Evolutionary conservation across 37 sponge, comb jelly and placozoan species (phyloP), one percentile per base, ranked within the genome.

Genomic region (Cliona cf. orientalis): DNA sequence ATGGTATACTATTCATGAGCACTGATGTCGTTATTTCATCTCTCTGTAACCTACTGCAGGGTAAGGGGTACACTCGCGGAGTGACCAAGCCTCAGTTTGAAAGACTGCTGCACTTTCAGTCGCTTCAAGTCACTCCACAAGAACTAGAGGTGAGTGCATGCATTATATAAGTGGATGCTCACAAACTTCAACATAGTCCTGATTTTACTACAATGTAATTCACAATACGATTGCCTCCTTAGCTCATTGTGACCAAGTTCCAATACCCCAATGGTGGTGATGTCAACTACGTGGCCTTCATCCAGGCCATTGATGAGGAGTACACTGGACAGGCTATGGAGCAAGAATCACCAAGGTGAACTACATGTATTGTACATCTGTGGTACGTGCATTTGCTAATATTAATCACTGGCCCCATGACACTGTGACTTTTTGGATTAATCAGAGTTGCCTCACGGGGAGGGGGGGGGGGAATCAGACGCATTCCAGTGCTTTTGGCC

Each of bases 21-120:
- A n/a, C n/a, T n/a, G n/a, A n/a, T n/a, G n/a, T n/a, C n/a, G n/a
- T n/a, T n/a, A 44, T 4, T 26, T 76, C 5, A 57, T 49, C 32
- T 69, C n/a, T n/a, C n/a, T 59, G 3, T 22, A n/a, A 62, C 40
- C 61, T 57, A 26, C 34, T 73, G n/a, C 61, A 95, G 96, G 85
- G 90, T 21, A 90, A 90, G 40, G 92, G 92, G 11, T 93, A 80
- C 80, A 97, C 93, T 26, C 78, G 94, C 2, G 94, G 94, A 39
- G 92, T 97, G 14, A 97, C 97, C 33, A 91, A 83, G 68, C 79
- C 89, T 0, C 97, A 97, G 85, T 97, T 97, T 79, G 78, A 81
- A 46, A 58, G 94, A 37, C 44, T 93, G 28, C 72, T 97, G 61
- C 82, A 89, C 71, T 93, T 91, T 58, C 46, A 89, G 7, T 82